Evolutionary conservation across 2,797 vertebrate species (phyloP), one percentile per base, ranked within the genome.

Genomic region (Erethizon dorsatum): DNA sequence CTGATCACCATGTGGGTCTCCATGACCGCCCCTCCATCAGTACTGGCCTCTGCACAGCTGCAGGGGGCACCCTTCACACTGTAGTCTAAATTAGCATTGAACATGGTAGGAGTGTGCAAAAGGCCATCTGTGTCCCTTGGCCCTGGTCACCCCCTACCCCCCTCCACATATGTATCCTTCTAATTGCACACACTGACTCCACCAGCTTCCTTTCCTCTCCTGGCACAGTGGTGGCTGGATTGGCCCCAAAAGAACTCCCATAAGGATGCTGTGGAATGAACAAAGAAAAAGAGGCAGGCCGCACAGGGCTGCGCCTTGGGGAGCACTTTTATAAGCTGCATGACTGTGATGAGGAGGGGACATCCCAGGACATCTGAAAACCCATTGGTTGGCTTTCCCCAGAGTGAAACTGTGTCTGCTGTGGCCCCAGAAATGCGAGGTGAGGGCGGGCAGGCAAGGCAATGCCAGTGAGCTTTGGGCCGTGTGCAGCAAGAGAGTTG

Each of bases 361-460:
- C 11, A 2, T 33, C 52, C 59, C 57, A 31, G 41, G 50, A 93
- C 67, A 63, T 37, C 28, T 9, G 61, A 57, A 83, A 79, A 50
- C 37, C 17, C 63, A 45, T 8, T 1, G 50, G 22, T 20, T 4
- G 18, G 31, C 26, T 86, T 65, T 71, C 45, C 59, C 59, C 22
- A 2, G 28, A 14, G 52, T 1, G 22, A n/a, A 75, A 18, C 41
- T 8, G 9, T 37, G 24, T 69, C 33, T 17, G 1, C 78, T 13
- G 54, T 10, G 54, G 88, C 37, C 20, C 6, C 41, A 45, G 86
- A 41, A 71, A 47, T 59, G 54, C 0, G 0, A 69, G 50, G 28
- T 0, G 17, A 67, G 22, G 28, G 9, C 0, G 2, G n/a, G 54
- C 37, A 13, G 61, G 77, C 0, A 1, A 67, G 47, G 78, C 0